Evolutionary conservation across 1,140 invertebrate species (phyloP).

Genomic region (Heliconius eleuchia): DNA sequence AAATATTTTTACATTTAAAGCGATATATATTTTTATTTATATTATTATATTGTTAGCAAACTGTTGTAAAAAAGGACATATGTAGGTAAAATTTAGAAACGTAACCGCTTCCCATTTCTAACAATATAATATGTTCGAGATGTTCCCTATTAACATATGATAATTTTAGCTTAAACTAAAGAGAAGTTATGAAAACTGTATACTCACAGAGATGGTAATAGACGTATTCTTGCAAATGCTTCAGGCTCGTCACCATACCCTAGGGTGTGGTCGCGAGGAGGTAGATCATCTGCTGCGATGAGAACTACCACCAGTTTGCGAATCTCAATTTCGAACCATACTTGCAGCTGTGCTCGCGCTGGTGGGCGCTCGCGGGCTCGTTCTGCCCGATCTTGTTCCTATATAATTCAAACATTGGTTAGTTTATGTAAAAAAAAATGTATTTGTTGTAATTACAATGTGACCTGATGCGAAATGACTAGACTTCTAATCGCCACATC

Average conservation of each 20-base stretch:
- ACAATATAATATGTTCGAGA: too few species aligned
- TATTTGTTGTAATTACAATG: slow-evolving; percentile 11
- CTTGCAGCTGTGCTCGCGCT: slow-evolving; percentile 90
- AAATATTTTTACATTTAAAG: slow-evolving; percentile 18
- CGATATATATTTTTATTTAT: too few species aligned
- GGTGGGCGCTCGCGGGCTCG: slow-evolving; percentile 88
- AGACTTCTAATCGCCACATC: not conserved
- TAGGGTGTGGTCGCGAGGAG: slow-evolving; percentile 87
- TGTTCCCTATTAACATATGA: not conserved
- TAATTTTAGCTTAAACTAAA: not conserved
- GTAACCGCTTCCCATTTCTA: too few species aligned
- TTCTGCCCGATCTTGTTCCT: slow-evolving; percentile 82
- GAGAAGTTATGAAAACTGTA: not conserved
- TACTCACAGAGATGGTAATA: slow-evolving; percentile 89
- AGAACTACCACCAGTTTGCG: slow-evolving; percentile 91
- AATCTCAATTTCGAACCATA: slow-evolving; percentile 92
- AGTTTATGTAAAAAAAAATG: slow-evolving; percentile 15
- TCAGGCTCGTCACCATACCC: slow-evolving; percentile 89
- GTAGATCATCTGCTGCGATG: slow-evolving; percentile 91
- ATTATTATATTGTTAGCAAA: too few species aligned
- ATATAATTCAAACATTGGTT: slow-evolving; percentile 28
- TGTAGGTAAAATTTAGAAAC: too few species aligned
- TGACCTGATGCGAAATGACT: not conserved
- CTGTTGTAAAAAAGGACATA: too few species aligned
- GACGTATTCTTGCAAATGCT: slow-evolving; percentile 90